Evolutionary conservation across 2,113 vertebrate species (phyloP).

Genomic region (Synodontis membranacea): DNA sequence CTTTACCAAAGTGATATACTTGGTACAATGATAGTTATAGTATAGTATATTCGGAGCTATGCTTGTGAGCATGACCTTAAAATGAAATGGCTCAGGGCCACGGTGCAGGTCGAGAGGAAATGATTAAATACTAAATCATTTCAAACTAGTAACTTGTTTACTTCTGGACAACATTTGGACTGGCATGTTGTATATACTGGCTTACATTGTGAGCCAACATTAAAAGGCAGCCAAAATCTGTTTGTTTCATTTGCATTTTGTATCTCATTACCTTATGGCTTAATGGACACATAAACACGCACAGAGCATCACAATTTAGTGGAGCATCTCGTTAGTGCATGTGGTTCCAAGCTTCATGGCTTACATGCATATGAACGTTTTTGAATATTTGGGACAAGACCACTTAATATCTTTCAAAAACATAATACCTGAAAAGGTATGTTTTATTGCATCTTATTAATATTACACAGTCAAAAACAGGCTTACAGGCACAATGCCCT

Average conservation of each 20-base stretch:
- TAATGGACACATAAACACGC: neutral
- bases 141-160: neutral
- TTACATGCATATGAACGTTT: neutral
- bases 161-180: slow-evolving; percentile 8
- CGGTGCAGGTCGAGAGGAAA: neutral
- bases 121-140: neutral
- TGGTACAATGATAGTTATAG: neutral
- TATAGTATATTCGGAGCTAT: too few species aligned
- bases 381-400: neutral
- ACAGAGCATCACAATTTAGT: neutral
- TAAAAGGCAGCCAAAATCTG: slow-evolving; percentile 5
- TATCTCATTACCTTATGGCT: neutral
- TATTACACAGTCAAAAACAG: slow-evolving; percentile 30
- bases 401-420: neutral
- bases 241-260: slow-evolving; percentile 12
- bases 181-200: neutral
- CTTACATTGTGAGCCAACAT: slow-evolving; percentile 3
- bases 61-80: neutral
- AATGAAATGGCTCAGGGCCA: neutral
- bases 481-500: neutral
- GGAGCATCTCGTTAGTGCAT: neutral
- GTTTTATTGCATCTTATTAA: slow-evolving; percentile 13
- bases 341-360: neutral
- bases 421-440: neutral
- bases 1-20: slow-evolving; percentile 1